These are phyloP conservation scores for Danio albolineatus DNA, from an alignment of 2,797 vertebrate species.

Conservation along the genomic window DNA sequence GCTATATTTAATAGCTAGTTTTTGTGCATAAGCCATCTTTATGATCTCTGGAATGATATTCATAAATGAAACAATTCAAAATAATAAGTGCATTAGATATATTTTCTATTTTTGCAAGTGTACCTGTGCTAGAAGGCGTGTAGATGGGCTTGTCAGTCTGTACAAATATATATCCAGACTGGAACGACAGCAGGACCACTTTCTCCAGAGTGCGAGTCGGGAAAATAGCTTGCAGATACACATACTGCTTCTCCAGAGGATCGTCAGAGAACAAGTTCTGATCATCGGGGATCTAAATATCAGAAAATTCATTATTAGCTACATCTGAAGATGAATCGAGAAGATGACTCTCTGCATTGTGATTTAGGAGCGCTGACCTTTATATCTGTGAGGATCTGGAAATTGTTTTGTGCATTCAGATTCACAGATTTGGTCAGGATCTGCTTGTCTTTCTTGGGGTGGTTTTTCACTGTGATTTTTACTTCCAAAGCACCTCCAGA, in stretches of 20 bases:
- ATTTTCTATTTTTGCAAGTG: no score
- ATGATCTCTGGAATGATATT: no score
- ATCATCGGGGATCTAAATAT: conserved; percentile 21
- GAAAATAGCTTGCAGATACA: conserved; percentile 60
- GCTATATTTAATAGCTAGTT: background rate
- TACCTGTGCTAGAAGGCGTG: conserved; percentile 51
- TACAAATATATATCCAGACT: conserved; percentile 63
- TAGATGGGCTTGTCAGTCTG: conserved; percentile 66
- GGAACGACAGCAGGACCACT: conserved; percentile 57
- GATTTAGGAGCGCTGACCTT: conserved; percentile 17
- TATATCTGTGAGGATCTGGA: conserved; percentile 40
- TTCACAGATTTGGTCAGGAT: background rate
- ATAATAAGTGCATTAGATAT: background rate
- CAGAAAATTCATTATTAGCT: no score
- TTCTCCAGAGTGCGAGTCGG: conserved; percentile 44
- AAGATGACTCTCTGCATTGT: background rate
- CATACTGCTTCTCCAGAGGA: conserved; percentile 58
- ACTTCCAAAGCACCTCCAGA: conserved; percentile 1
- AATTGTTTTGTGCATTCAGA: conserved; percentile 32
- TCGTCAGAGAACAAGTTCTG: conserved; percentile 37
- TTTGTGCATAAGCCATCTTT: no score
- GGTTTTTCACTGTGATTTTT: conserved; percentile 46
- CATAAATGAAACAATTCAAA: background rate
- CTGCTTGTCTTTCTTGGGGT: conserved; percentile 37
- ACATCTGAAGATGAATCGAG: conserved; percentile 1